Evolutionary conservation across 2,797 vertebrate genomes (phyloP), one percentile per base, ranked within the genome.

Genomic region (Molossus molossus): DNA sequence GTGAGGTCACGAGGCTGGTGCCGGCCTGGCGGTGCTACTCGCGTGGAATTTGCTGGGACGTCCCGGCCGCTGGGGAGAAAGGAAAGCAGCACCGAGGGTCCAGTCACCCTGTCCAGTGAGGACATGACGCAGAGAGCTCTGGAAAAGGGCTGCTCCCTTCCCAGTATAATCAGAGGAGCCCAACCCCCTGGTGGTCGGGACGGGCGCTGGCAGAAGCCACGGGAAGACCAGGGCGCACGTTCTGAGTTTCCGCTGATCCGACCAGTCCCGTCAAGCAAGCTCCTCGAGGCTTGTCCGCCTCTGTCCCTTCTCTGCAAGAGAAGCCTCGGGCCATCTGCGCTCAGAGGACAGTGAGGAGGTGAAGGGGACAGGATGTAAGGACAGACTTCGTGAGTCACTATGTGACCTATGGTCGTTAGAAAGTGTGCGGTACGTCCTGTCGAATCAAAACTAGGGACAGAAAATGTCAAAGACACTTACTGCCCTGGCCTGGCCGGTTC

Each of bases 11-110:
- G 5, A 55, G 57, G 25, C 25, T n/a, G 14, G 20, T 27, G 21
- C 2, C 0, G 1, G 27, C 27, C 10, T n/a, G 13, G 45, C 9
- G 27, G 33, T 2, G 1, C 0, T 25, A 8, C 37, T 55, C 17
- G 5, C 27, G 27, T 5, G 80, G 58, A 67, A 8, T 72, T 18
- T 27, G 29, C 72, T 23, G 45, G 21, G 27, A 10, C 33, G 29
- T 21, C 48, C 12, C 0, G 1, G 3, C 8, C 6, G 4, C n/a
- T 2, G 1, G 4, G 10, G 2, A 17, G 33, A 76, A 40, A 62
- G 53, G 53, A 55, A 55, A 55, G 53, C 15, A 15, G 53, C 11
- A 15, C 13, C 53, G 53, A 15, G 15, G 14, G 53, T 55, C 53
- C 15, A 15, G 53, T 21, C 10, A 27, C 37, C 65, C 65, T 58